Evolutionary conservation across 1,140 invertebrate genomes (phyloP), one percentile per base, ranked within the genome.

Genomic region (Drosophila sp.): DNA sequence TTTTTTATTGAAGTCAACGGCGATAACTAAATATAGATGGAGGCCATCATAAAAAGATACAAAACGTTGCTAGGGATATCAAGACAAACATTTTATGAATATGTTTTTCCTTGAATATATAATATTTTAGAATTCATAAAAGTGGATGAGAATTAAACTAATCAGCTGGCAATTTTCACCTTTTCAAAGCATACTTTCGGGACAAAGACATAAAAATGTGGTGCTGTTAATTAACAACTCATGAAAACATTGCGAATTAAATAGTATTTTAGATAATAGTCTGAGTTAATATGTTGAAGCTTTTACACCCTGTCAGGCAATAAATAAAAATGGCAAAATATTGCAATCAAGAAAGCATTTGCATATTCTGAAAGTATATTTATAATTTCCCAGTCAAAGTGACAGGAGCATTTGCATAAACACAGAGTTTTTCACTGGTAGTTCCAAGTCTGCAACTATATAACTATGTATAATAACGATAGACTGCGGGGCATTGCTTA

Each of bases 1-100:
- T 63, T 73, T 82, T 53, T 51, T 75, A 69, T 70, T 62, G 34
- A 32, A 48, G 34, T 51, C 38, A 58, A 63, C 48, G 29, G 57
- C 76, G 63, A 82, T 79, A 79, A 72, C 80, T 83, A 83, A 76
- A 83, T 83, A 83, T 79, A 82, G 80, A 75, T 46, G 45, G 61
- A 64, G 53, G 54, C 79, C 64, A 75, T 78, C 46, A 32, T 8
- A 1, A 13, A 53, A 34, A 36, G 14, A 18, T 32, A 32, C 32
- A 29, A 14, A 34, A 18, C 29, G 21, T 7, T 8, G 1, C 21
- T 21, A 21, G 21, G 21, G 21, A 21, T 21, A 29, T 7, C 27
- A 27, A 34, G 14, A 13, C 4, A 38, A 11, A 14, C 11, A 18
- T 27, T 40, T 11, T 40, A 41, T 38, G 7, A 54, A 38, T 8